A percentile compares a stretch with the other conserved stretches of the same genome.
Conservation (phyloP, 2,888 invertebrate genomes). For the Euphydryas editha region DNA sequence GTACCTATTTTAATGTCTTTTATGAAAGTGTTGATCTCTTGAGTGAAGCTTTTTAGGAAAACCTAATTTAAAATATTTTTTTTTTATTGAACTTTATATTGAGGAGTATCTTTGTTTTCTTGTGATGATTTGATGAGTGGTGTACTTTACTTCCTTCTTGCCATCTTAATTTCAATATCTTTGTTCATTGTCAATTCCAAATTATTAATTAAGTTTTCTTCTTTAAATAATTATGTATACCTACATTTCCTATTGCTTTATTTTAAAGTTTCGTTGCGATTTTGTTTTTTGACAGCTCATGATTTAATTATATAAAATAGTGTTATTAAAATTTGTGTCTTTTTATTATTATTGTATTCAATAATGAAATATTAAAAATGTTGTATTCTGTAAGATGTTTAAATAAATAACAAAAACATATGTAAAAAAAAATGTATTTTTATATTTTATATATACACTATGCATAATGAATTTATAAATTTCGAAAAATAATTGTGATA, state of each 20-base stretch:
- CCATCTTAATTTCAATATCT: not conserved
- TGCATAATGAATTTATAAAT: not conserved
- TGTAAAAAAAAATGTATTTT: not conserved
- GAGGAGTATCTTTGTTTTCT: not conserved
- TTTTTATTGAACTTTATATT: not conserved
- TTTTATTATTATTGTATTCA: not conserved
- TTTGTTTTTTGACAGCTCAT: not conserved
- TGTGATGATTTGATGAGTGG: not conserved
- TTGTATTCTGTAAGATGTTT: not conserved
- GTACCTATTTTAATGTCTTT: slow-evolving; percentile 44
- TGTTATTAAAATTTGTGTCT: not conserved
- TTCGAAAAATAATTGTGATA: slow-evolving; percentile 39
- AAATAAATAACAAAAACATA: not conserved
- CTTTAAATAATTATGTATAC: too few relatives aligned
- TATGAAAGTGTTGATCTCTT: slow-evolving; percentile 60
- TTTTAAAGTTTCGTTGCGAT: not conserved
- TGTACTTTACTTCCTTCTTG: not conserved
- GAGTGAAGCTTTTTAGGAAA: slow-evolving; percentile 32
- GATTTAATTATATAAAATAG: not conserved
- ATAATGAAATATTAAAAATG: too few relatives aligned
- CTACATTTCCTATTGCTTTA: not conserved
- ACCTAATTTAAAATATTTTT: not conserved
- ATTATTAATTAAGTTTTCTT: not conserved
- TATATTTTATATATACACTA: not conserved
- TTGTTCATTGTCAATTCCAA: not conserved